Evolutionary conservation across 2,797 vertebrate species (phyloP), one percentile per base, ranked within the genome.

Genomic region (Periophthalmus magnuspinnatus): DNA sequence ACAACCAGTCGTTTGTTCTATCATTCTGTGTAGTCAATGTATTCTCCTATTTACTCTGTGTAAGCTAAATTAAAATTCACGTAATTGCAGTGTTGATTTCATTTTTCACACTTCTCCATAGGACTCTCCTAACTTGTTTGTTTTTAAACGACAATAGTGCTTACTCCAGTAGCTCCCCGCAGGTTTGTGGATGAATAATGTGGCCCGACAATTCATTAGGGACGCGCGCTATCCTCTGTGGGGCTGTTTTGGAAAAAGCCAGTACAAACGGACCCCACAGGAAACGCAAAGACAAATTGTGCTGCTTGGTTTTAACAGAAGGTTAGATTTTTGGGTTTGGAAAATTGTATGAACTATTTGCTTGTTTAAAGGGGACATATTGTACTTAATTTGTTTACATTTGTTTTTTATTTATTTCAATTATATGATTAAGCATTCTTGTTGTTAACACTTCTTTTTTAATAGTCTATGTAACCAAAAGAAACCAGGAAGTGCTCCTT

Each of bases 111-210:
- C 56, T 55, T 17, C 64, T 7, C 65, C 0, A 10, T 62, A 21
- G 17, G 47, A 74, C 52, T 60, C 57, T 34, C 36, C 52, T 70
- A 62, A 76, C 54, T 63, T 76, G 66, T 77, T 75, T 71, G 78
- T 68, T 77, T 79, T 45, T 65, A 55, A 55, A 75, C 67, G 65
- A 61, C 69, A 73, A 69, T 66, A 60, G 52, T 76, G 72, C 72
- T 48, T 70, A 69, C 24, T 48, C 17, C 33, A 68, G 62, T 70
- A 54, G 47, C 72, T 48, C 63, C 72, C 76, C 68, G 61, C 76
- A 48, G 76, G 14, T 34, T 65, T 68, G 38, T 36, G 38, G 67
- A 45, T 62, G 28, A 59, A 54, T 68, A 65, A 69, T 19, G n/a
- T 22, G 28, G 34, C 0, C 0, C 3, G n/a, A 34, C 33, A 52